Evolutionary conservation across 2,888 invertebrate genomes (phyloP), one percentile per base, ranked within the genome.

Genomic region (Drosophila hamatofila): DNA sequence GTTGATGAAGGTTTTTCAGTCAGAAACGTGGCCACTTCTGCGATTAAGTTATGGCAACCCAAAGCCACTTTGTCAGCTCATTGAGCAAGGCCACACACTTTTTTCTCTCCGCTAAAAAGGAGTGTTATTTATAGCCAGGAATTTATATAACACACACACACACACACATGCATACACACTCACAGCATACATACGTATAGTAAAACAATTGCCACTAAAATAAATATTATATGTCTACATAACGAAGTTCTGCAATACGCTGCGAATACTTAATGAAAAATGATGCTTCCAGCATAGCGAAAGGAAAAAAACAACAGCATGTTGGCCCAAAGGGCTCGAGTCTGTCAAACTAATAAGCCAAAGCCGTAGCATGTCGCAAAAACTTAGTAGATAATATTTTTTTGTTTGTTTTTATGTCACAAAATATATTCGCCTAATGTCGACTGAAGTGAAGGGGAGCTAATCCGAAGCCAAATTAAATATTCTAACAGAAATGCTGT

Each of bases 241-340:
- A 70, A 60, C 60, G 46, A 71, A 67, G 60, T 54, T 76, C 48
- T 66, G 66, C 79, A 77, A 79, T 81, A 77, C 72, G 79, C 71
- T 75, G 74, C 69, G 72, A 87, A 81, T 75, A 81, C 81, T 75
- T 81, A 72, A 83, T 87, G 78, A 84, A 84, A 87, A 83, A 87
- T 80, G 80, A 81, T 75, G 44, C 59, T 44, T 65, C 58, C 48
- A 59, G 58, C 49, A 56, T 51, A 56, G 4, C 7, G 4, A 57
- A 35, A 25, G 6, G 16, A 42, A 41, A 27, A n/a, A 30, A 37
- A 33, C 3, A 33, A 11, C 37, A 30, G 8, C 16, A 14, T 21
- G 12, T 41, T 60, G 12, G 12, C 21, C 25, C 51, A 23, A 46
- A 41, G 49, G 54, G 35, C 30, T 33, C 48, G 57, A 59, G 75